A percentile compares a stretch with the other conserved stretches of the same genome.
Evolutionary conservation across 2,113 vertebrate species (phyloP).

Genomic region (Illadopsis cleaveri): DNA sequence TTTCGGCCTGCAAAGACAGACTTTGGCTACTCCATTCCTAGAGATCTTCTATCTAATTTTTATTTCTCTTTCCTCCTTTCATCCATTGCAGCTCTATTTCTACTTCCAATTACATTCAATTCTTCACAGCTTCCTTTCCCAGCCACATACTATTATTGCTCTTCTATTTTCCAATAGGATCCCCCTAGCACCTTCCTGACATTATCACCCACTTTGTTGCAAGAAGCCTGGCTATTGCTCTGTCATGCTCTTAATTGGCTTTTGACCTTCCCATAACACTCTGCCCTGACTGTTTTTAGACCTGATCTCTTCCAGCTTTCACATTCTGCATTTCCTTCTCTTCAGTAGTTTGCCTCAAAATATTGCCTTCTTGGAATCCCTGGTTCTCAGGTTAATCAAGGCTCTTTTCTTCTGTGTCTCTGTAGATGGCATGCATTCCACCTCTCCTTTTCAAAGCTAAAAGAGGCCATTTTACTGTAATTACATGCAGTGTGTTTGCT

Average conservation of each 20-base stretch:
- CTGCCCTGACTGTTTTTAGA: background rate
- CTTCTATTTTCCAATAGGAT: background rate
- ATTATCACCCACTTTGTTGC: background rate
- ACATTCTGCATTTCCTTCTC: background rate
- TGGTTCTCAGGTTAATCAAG: background rate
- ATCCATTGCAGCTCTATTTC: background rate
- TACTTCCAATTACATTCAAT: background rate
- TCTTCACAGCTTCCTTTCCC: slow-evolving; percentile 5
- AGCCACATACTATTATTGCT: background rate
- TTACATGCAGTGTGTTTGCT: background rate
- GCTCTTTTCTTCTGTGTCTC: background rate
- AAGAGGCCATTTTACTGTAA: background rate
- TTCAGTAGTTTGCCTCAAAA: background rate
- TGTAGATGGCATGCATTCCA: background rate
- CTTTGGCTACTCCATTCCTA: slow-evolving; percentile 12
- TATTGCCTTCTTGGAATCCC: background rate
- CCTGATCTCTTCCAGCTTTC: background rate
- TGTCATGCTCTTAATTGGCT: background rate
- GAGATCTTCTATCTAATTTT: background rate
- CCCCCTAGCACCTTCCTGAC: background rate
- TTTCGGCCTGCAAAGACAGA: background rate
- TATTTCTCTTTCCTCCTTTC: background rate
- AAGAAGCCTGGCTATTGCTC: background rate
- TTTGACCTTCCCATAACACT: background rate
- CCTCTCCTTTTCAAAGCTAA: background rate